Conservation (phyloP, 2,888 invertebrate genomes). For the Catocala fraxini region DNA sequence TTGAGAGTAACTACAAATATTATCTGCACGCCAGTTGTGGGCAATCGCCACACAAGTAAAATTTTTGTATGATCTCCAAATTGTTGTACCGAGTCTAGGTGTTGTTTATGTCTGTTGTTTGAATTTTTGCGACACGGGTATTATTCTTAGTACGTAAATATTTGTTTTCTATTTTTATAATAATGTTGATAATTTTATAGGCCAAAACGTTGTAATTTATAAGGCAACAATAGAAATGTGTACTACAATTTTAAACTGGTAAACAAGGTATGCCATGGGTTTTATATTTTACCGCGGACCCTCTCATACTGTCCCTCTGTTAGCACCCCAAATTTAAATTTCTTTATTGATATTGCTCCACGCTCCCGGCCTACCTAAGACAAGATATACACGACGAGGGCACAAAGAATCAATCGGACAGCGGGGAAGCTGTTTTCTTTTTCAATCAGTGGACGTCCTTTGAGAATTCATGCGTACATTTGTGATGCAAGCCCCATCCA, state of each 20-base stretch:
- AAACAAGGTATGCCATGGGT: neutral
- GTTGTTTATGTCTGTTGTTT: too few species aligned
- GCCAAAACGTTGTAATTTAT: too few species aligned
- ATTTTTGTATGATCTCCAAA: too few species aligned
- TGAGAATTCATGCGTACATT: slow-evolving; percentile 64
- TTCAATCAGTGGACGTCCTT: slow-evolving; percentile 82
- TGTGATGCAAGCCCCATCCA: slow-evolving; percentile 56
- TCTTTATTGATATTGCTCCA: slow-evolving; percentile 8
- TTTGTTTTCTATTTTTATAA: too few species aligned
- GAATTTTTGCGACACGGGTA: too few species aligned
- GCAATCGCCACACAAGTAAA: too few species aligned
- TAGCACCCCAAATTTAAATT: slow-evolving; percentile 1
- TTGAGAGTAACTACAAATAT: too few species aligned
- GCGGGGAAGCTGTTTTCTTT: slow-evolving; percentile 83
- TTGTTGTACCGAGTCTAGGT: too few species aligned
- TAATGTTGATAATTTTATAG: too few species aligned
- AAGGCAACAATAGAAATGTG: neutral
- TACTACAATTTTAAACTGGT: neutral
- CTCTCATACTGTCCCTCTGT: neutral
- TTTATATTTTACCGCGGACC: neutral
- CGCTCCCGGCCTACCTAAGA: slow-evolving; percentile 59
- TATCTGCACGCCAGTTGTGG: too few species aligned
- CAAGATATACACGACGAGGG: slow-evolving; percentile 71
- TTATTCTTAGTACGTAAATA: too few species aligned
- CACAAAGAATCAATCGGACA: slow-evolving; percentile 82